A percentile compares a stretch with the other conserved stretches of the same genome.
phyloP scores from a whole-genome alignment of 2,888 invertebrate species.

The Helobdella robusta region DNA sequence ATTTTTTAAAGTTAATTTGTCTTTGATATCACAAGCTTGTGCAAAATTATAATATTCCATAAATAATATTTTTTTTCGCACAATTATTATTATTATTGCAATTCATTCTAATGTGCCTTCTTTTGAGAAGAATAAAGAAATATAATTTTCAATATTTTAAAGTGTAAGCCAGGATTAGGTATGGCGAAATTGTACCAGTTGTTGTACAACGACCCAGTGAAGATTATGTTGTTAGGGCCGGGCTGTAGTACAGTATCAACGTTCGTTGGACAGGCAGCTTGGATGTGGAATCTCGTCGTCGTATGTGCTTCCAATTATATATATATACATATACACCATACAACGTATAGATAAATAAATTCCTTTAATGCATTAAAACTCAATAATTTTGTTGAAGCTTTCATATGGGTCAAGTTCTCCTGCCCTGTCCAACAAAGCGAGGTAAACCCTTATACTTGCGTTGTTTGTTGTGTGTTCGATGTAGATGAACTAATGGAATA shows the following conservation, averaged over 20 bases:
- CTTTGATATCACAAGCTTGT: no score
- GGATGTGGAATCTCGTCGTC: conserved; percentile 99
- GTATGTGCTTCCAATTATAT: conserved; percentile 59
- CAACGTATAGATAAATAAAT: neutral
- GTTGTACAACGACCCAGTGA: conserved; percentile 78
- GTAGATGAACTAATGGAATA: no score
- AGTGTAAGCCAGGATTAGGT: conserved; percentile 97
- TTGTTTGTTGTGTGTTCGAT: no score
- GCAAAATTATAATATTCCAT: no score
- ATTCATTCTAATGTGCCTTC: neutral
- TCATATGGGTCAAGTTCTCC: conserved; percentile 98
- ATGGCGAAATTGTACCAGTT: conserved; percentile 97
- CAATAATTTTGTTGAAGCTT: conserved; percentile 61
- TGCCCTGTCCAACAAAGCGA: conserved; percentile 85
- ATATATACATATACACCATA: neutral
- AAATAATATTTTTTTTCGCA: no score
- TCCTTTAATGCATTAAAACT: neutral
- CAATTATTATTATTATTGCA: no score
- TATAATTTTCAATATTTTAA: neutral
- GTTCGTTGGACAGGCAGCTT: conserved; percentile 95
- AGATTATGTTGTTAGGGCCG: conserved; percentile 57
- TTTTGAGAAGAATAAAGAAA: neutral
- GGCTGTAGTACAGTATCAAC: conserved; percentile 98
- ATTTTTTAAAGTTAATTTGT: no score
- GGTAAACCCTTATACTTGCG: no score